Evolutionary conservation across 2,888 invertebrate genomes (phyloP).

Genomic region (Epicampocera succincta): DNA sequence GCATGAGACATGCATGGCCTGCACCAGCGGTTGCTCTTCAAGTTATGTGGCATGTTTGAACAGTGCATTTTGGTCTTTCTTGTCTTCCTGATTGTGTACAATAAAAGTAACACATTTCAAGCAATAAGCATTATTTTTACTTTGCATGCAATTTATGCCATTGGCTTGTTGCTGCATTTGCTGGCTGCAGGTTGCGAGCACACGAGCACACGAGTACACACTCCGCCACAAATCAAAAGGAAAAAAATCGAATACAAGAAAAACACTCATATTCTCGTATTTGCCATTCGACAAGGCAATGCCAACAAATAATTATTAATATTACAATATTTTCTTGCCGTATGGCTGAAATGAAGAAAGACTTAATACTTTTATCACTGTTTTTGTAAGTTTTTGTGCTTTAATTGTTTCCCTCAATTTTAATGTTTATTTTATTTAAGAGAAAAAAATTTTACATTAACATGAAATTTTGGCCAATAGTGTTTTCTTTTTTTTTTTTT

Average conservation of each 20-base stretch:
- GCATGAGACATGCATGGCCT: slow-evolving; percentile 45
- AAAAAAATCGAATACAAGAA: not conserved
- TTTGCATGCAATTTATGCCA: slow-evolving; percentile 66
- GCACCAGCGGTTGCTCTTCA: slow-evolving; percentile 20
- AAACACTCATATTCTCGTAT: not conserved
- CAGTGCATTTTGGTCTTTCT: slow-evolving; percentile 36
- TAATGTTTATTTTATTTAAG: slow-evolving; percentile 9
- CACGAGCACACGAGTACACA: slow-evolving; percentile 22
- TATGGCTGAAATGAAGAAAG: slow-evolving; percentile 48
- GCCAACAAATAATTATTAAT: slow-evolving; percentile 32
- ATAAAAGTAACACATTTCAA: slow-evolving; percentile 68
- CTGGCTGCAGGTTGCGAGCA: slow-evolving; percentile 50
- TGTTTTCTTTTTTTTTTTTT: not conserved
- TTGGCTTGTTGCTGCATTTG: slow-evolving; percentile 54
- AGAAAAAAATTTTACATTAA: slow-evolving; percentile 20
- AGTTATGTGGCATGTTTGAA: slow-evolving; percentile 53
- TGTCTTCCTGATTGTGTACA: slow-evolving; percentile 68
- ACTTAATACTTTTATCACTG: slow-evolving; percentile 13
- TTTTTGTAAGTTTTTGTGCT: slow-evolving; percentile 7
- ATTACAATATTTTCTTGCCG: slow-evolving; percentile 37
- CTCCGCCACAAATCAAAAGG: not conserved
- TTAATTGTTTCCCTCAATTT: not conserved
- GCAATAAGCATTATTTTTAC: slow-evolving; percentile 63
- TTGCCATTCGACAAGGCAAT: slow-evolving; percentile 5
- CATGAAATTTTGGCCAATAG: slow-evolving; percentile 9